Conservation (phyloP, 2,113 vertebrate species). For the Oostethus manadensis region DNA sequence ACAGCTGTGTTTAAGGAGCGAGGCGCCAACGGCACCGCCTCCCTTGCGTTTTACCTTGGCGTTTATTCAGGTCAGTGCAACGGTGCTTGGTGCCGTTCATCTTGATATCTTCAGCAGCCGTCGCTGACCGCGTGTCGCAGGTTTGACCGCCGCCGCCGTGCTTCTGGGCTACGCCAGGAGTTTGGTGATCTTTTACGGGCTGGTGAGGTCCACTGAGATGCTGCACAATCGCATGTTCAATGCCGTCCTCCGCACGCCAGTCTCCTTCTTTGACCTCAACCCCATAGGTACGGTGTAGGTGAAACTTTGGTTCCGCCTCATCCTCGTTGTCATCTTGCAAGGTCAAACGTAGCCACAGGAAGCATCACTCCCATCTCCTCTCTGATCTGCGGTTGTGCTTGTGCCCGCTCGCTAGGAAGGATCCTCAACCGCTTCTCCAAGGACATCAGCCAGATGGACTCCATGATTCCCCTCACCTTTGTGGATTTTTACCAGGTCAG, state of each 20-base stretch:
- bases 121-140: conserved; percentile 45
- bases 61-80: conserved; percentile 79
- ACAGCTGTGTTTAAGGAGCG: background rate
- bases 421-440: conserved; percentile 44
- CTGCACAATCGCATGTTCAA: conserved; percentile 88
- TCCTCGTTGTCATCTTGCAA: background rate
- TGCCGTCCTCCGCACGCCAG: conserved; percentile 78
- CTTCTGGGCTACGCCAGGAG: conserved; percentile 76
- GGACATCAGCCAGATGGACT: conserved; percentile 38
- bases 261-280: conserved; percentile 88
- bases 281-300: no score
- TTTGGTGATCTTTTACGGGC: conserved; percentile 76
- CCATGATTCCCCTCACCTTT: conserved; percentile 35
- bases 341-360: background rate
- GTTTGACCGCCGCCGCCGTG: conserved; percentile 76
- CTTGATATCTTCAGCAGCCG: no score
- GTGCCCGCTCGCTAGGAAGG: conserved; percentile 16
- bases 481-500: conserved; percentile 42
- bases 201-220: conserved; percentile 77
- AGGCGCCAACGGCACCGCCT: conserved; percentile 34
- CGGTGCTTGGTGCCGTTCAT: background rate
- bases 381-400: background rate
- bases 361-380: background rate
- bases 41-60: conserved; percentile 76
- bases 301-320: conserved; percentile 43